Conservation (phyloP, 1,140 invertebrate genomes). For the Drosophila lini region DNA sequence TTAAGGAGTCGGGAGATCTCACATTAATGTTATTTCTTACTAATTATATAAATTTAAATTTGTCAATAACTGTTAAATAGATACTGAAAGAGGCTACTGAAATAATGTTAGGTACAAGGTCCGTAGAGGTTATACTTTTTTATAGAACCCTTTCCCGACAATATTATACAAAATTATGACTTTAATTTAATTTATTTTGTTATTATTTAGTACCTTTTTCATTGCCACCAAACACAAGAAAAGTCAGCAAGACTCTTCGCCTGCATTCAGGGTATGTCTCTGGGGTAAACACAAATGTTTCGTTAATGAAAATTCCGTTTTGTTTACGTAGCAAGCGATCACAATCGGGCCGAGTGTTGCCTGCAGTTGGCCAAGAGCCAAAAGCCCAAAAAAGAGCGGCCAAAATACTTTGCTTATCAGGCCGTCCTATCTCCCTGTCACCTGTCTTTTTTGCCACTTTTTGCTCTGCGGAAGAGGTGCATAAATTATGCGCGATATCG, state of each 20-base stretch:
- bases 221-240: no score
- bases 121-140: no score
- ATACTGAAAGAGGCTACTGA: no score
- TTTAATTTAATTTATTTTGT: no score
- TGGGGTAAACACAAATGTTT: slow-evolving; percentile 40
- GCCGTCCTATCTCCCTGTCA: background rate
- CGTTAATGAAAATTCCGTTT: slow-evolving; percentile 35
- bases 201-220: no score
- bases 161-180: no score
- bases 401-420: slow-evolving; percentile 26
- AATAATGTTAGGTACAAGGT: no score
- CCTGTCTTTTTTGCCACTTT: slow-evolving; percentile 1
- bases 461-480: slow-evolving; percentile 45
- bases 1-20: background rate
- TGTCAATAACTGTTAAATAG: no score
- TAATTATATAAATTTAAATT: no score
- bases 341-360: background rate
- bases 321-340: slow-evolving; percentile 22
- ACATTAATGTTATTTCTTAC: no score
- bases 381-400: background rate
- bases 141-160: no score
- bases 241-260: background rate
- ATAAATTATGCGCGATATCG: slow-evolving; percentile 66
- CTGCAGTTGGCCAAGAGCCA: slow-evolving; percentile 57
- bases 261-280: slow-evolving; percentile 3